phyloP scores from a whole-genome alignment of 2,797 vertebrate species.

The Alosa sapidissima region DNA sequence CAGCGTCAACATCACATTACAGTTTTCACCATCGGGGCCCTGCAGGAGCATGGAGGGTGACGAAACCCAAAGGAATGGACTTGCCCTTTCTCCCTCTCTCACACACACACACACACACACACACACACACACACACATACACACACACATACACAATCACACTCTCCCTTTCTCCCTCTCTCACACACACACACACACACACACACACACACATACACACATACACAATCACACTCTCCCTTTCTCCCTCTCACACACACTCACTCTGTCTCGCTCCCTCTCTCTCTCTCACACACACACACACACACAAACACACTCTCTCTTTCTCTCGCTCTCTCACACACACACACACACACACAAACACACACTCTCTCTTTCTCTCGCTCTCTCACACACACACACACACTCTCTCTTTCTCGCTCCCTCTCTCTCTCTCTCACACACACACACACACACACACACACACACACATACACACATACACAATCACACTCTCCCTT shows the following conservation, averaged over 20 bases:
- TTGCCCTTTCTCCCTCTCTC: not conserved
- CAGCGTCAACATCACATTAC: slow-evolving; percentile 59
- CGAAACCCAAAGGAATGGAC: slow-evolving; percentile 9
- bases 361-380: not conserved
- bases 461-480: not conserved
- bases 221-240: not conserved
- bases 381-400: not conserved
- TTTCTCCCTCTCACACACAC: not conserved
- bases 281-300: not conserved
- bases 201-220: not conserved
- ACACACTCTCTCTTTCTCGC: too few species aligned
- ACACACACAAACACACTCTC: not conserved
- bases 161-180: too few species aligned
- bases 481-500: too few species aligned
- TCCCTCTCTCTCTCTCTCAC: too few species aligned
- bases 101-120: not conserved
- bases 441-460: not conserved
- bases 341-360: not conserved
- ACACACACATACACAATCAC: not conserved
- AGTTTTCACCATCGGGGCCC: slow-evolving; percentile 48
- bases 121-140: not conserved
- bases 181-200: not conserved
- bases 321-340: not conserved
- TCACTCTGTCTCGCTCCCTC: not conserved
- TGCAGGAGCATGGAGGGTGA: slow-evolving; percentile 26